These are phyloP conservation scores for Myotis yumanensis DNA, from an alignment of 2,113 vertebrate species.

Conservation along the genomic window DNA sequence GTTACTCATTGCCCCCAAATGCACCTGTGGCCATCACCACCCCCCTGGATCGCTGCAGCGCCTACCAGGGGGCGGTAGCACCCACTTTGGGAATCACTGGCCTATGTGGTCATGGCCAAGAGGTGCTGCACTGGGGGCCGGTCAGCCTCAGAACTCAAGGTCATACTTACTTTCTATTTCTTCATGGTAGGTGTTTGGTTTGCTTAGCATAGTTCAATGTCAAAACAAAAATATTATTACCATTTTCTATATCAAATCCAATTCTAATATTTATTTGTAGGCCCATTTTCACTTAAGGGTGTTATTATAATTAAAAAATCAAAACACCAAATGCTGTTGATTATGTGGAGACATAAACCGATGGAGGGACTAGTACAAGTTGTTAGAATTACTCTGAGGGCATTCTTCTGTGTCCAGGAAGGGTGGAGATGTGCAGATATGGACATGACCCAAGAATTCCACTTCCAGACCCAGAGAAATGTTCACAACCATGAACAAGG, in stretches of 20 bases:
- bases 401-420: background rate
- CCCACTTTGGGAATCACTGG: too few relatives aligned
- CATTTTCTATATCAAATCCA: background rate
- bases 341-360: background rate
- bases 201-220: background rate
- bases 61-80: too few relatives aligned
- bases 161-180: background rate
- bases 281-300: background rate
- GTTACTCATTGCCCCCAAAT: too few relatives aligned
- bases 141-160: background rate
- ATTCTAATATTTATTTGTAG: background rate
- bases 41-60: too few relatives aligned
- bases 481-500: background rate
- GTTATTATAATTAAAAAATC: background rate
- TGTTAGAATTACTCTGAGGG: background rate
- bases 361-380: background rate
- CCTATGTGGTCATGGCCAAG: background rate
- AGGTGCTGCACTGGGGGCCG: fast-evolving
- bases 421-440: background rate
- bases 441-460: background rate
- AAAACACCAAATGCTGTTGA: background rate
- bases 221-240: background rate
- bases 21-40: too few relatives aligned
- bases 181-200: background rate
- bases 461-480: background rate